Evolutionary conservation across 2,113 vertebrate species (phyloP).

Genomic region (Tretioscincus oriximinensis): DNA sequence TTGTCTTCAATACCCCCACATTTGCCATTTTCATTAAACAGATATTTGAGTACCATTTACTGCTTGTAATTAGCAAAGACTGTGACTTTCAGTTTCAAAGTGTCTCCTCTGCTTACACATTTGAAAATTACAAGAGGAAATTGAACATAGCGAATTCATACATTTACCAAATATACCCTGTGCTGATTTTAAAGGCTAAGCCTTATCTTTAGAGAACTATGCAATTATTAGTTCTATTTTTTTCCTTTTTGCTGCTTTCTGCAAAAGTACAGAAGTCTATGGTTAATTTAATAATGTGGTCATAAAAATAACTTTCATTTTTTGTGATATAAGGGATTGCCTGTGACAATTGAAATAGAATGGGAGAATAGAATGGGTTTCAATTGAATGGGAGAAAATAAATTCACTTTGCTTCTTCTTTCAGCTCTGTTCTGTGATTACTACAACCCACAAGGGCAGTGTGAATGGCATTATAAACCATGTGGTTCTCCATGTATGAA

Average conservation of each 20-base stretch:
- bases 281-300: neutral
- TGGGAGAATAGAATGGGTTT: neutral
- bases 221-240: neutral
- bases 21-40: no score
- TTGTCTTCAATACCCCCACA: no score
- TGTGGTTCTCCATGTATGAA: conserved; percentile 88
- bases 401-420: conserved; percentile 12
- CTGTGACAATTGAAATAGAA: neutral
- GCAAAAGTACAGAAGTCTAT: neutral
- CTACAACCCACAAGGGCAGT: conserved; percentile 83
- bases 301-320: neutral
- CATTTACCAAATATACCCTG: no score
- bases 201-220: neutral
- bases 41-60: neutral
- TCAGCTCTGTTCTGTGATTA: conserved; percentile 94
- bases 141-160: no score
- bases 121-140: no score
- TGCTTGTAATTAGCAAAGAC: neutral
- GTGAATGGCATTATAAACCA: conserved; percentile 92
- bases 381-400: neutral
- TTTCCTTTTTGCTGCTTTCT: neutral
- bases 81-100: neutral
- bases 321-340: neutral
- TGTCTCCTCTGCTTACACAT: no score
- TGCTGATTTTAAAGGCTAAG: neutral